phyloP scores from a whole-genome alignment of 2,113 vertebrate species.

The Oophaga pumilio region DNA sequence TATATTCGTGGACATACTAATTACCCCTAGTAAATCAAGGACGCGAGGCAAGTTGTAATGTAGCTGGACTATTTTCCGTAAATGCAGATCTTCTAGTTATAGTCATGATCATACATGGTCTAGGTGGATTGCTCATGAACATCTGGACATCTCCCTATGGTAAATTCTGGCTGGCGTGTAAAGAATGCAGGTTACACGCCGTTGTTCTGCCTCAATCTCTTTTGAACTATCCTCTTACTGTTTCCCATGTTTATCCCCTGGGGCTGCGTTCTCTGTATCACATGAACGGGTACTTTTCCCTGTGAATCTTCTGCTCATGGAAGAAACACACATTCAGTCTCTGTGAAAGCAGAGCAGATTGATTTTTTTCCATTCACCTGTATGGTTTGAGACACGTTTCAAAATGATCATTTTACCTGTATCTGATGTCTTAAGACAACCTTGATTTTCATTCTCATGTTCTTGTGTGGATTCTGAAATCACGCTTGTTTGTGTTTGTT shows the following conservation, averaged over 20 bases:
- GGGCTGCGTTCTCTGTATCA: constrained; percentile 47
- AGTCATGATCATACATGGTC: not conserved
- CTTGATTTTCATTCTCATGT: not conserved
- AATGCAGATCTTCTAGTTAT: not conserved
- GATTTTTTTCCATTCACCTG: constrained; percentile 24
- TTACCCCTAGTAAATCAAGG: not conserved
- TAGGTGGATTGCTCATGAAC: not conserved
- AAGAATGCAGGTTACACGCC: constrained; percentile 25
- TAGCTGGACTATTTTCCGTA: not conserved
- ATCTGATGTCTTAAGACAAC: not conserved
- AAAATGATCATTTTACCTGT: not conserved
- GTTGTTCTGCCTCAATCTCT: constrained; percentile 10
- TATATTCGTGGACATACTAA: not conserved
- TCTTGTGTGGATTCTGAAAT: constrained; percentile 6
- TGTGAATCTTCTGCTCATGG: constrained; percentile 46
- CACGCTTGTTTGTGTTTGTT: constrained; percentile 8
- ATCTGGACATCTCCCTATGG: constrained; percentile 1
- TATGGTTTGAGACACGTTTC: not conserved
- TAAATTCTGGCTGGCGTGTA: not conserved
- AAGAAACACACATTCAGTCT: constrained; percentile 38
- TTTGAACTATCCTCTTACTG: constrained; percentile 16
- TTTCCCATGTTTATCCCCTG: constrained; percentile 34
- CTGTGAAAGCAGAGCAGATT: constrained; percentile 30
- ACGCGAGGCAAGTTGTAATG: not conserved
- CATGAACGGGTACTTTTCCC: constrained; percentile 40